A percentile compares a stretch with the other conserved stretches of the same genome.
Conservation (phyloP, 2,113 vertebrate species). For the Zosterops borbonicus region DNA sequence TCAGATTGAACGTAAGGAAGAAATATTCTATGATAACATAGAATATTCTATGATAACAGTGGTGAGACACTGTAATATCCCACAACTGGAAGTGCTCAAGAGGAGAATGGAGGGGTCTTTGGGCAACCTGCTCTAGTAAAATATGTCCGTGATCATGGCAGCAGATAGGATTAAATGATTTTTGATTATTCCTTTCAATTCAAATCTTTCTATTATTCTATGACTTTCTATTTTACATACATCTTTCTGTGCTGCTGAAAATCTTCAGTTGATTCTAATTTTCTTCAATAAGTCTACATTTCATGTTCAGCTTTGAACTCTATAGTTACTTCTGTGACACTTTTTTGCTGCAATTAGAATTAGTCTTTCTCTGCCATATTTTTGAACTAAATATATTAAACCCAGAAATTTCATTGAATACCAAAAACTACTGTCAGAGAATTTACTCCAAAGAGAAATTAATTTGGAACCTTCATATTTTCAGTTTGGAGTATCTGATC, state of each 20-base stretch:
- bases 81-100: neutral
- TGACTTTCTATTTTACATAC: neutral
- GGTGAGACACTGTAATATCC: neutral
- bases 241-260: neutral
- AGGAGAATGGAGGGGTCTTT: neutral
- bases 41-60: neutral
- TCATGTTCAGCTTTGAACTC: neutral
- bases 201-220: neutral
- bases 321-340: neutral
- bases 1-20: neutral
- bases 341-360: neutral
- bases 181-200: neutral
- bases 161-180: no score
- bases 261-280: neutral
- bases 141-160: accelerated
- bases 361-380: neutral
- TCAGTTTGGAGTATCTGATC: neutral
- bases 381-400: neutral
- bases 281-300: neutral
- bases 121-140: neutral
- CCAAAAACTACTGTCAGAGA: neutral
- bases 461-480: neutral
- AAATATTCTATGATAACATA: neutral
- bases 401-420: accelerated
- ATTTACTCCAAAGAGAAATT: neutral